phyloP scores from a whole-genome alignment of 2,113 vertebrate genomes.

The Bufo gargarizans region DNA sequence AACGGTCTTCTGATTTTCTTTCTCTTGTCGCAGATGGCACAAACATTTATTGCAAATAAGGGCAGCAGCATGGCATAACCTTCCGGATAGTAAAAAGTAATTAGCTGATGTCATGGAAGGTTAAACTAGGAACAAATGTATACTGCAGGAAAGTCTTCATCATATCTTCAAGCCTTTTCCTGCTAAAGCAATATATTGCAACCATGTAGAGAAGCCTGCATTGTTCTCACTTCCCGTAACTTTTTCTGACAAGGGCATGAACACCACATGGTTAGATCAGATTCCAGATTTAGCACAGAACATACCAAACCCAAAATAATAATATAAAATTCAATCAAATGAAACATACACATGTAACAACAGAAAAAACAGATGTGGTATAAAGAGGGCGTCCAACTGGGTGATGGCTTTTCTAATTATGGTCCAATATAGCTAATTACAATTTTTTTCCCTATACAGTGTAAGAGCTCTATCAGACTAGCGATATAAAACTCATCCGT shows the following conservation, averaged over 20 bases:
- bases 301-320: background rate
- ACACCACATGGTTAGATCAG: constrained; percentile 12
- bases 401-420: background rate
- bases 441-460: no score
- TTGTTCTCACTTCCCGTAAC: constrained; percentile 60
- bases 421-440: background rate
- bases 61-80: no score
- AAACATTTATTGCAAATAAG: background rate
- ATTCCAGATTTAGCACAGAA: constrained; percentile 12
- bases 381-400: background rate
- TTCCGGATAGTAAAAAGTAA: background rate
- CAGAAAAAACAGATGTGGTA: background rate
- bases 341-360: background rate
- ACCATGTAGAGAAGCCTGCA: constrained; percentile 12
- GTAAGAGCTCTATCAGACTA: no score
- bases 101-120: constrained; percentile 24
- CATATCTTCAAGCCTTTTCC: constrained; percentile 52
- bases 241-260: constrained; percentile 20
- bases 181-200: constrained; percentile 35
- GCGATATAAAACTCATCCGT: no score
- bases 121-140: background rate
- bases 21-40: background rate
- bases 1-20: background rate
- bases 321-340: background rate
- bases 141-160: constrained; percentile 39